Conservation (phyloP, 2,113 vertebrate species). For the Syrrhaptes paradoxus region DNA sequence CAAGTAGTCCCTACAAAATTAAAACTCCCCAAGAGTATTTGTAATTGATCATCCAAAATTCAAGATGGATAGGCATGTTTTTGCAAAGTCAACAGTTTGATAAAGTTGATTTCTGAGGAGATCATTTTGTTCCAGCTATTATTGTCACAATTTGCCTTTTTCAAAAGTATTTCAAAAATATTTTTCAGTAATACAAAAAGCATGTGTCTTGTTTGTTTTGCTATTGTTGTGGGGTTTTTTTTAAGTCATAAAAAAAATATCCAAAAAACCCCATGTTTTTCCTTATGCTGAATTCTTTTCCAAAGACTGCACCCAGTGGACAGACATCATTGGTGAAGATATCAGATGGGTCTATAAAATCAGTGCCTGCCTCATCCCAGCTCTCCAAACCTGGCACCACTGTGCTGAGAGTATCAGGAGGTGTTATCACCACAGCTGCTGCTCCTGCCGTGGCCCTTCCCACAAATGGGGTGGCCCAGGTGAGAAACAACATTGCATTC, state of each 20-base stretch:
- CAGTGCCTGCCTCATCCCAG: slow-evolving; percentile 83
- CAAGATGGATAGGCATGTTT: not conserved
- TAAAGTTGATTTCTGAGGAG: not conserved
- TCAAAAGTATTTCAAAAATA: not conserved
- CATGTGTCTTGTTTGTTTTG: not conserved
- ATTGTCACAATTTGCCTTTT: not conserved
- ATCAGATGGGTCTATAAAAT: slow-evolving; percentile 89
- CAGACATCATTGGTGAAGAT: slow-evolving; percentile 91
- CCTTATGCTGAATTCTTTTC: slow-evolving; percentile 11
- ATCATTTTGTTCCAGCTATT: not conserved
- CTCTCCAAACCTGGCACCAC: slow-evolving; percentile 94
- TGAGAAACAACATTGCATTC: slow-evolving; percentile 17
- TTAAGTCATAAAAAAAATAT: not conserved
- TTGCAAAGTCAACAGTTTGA: not conserved
- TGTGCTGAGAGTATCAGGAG: slow-evolving; percentile 90
- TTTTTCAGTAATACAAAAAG: not conserved
- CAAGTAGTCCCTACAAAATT: not conserved
- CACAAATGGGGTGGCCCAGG: slow-evolving; percentile 77
- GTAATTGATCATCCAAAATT: not conserved
- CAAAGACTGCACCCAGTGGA: slow-evolving; percentile 80
- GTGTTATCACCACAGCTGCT: slow-evolving; percentile 88
- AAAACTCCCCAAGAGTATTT: not conserved
- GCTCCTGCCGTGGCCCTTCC: slow-evolving; percentile 77
- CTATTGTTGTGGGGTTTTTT: not conserved
- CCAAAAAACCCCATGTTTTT: not conserved